Base-by-base conservation (phyloP, 2,888 invertebrate genomes). In the Chloroclysta siterata region DNA sequence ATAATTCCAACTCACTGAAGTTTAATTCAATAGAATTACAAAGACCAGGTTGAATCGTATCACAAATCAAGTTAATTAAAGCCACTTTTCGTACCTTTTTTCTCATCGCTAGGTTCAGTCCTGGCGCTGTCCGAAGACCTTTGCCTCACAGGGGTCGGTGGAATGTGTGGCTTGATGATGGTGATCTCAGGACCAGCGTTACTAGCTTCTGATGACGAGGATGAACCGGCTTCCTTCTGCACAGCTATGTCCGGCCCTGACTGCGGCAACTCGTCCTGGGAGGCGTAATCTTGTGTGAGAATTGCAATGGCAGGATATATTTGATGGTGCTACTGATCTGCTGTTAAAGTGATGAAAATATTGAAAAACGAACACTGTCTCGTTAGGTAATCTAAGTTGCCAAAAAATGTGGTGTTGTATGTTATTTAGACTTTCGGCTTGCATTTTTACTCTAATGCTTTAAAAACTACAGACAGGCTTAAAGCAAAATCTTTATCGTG, bases 61-160 rank as follows among this genome's bases (percentile, higher is more conserved):
- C 1, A 2, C 22, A 22, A 22, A 41, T 5, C n/a, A 41, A n/a
- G n/a, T n/a, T 13, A n/a, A n/a, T 41, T 13, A n/a, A 44, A 15
- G 14, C 15, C 5, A 33, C 22, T 28, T 13, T 48, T n/a, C 10
- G 5, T 57, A 62, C 92, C 90, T 88, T 89, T 93, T 75, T 90
- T 93, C 17, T 92, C 93, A 41, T 91, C 92, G 61, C 91, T 91
- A 6, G 89, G 92, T 62, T 92, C 92, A 5, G 93, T 93, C 53
- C 86, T 81, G 54, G 94, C 94, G 68, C 94, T 94, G 65, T 94
- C 94, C 0, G 94, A 92, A 14, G 94, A 94, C 48, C 88, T 85
- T 56, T 94, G 94, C 42, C 94, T 78, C 0, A 87, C 88, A 4
- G 92, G 90, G 0, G 86, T 87, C 22, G 81, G 71, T 0, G 86